These are phyloP conservation scores for Poecile atricapillus DNA, from an alignment of 2,113 vertebrate genomes.

Conservation along the genomic window DNA sequence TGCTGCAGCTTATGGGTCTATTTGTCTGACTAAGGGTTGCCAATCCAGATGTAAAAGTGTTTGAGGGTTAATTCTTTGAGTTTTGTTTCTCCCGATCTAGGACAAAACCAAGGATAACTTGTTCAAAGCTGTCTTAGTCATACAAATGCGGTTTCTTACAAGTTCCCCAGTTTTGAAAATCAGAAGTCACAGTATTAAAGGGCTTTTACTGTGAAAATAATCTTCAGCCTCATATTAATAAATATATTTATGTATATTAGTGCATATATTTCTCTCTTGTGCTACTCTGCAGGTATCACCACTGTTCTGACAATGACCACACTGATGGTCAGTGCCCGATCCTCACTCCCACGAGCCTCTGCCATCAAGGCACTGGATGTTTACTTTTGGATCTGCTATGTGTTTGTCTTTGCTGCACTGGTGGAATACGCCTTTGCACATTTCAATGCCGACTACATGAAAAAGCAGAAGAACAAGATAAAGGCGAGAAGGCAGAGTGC, in stretches of 20 bases:
- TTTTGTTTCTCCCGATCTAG: neutral
- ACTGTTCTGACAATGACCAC: conserved; percentile 98
- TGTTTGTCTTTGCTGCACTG: conserved; percentile 94
- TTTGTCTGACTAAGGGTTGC: neutral
- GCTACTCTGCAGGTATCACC: conserved; percentile 83
- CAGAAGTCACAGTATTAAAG: neutral
- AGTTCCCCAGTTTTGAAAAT: neutral
- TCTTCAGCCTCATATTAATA: neutral
- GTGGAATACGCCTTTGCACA: conserved; percentile 97
- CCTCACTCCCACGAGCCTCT: conserved; percentile 90
- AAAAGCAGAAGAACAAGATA: conserved; percentile 90
- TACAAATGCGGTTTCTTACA: neutral
- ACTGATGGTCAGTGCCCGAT: conserved; percentile 94
- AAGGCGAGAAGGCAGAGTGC: conserved; percentile 79
- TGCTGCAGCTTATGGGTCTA: neutral
- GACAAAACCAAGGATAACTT: neutral
- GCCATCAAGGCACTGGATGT: conserved; percentile 96
- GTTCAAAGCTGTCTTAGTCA: neutral
- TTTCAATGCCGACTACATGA: conserved; percentile 95
- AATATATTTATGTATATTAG: neutral
- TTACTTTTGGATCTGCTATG: conserved; percentile 99
- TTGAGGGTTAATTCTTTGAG: neutral
- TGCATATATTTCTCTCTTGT: neutral
- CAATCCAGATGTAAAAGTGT: neutral
- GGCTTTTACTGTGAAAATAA: neutral